A percentile compares a stretch with the other conserved stretches of the same genome.
These are phyloP conservation scores for Chorisops tibialis DNA, from an alignment of 2,888 invertebrate genomes.

Conservation along the genomic window DNA sequence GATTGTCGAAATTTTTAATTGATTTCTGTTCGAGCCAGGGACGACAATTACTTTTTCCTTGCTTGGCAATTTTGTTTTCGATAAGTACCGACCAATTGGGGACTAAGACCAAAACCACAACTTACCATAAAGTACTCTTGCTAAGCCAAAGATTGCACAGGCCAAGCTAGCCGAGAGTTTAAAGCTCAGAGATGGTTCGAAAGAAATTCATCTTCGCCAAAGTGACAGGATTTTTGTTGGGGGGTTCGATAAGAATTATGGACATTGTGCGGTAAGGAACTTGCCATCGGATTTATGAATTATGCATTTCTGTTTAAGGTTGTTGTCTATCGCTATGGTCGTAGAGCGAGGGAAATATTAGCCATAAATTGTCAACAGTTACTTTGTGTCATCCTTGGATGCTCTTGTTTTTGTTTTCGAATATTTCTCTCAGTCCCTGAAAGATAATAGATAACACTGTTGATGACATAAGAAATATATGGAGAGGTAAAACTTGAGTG, in stretches of 20 bases:
- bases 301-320: constrained; percentile 1
- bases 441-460: too few species aligned
- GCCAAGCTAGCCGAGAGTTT: too few species aligned
- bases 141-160: too few species aligned
- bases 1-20: too few species aligned
- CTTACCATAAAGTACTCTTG: too few species aligned
- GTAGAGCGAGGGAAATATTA: neutral
- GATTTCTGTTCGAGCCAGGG: too few species aligned
- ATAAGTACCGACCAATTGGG: too few species aligned
- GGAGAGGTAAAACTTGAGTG: too few species aligned
- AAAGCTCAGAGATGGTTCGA: constrained; percentile 1
- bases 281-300: constrained; percentile 13
- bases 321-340: neutral
- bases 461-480: too few species aligned
- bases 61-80: too few species aligned
- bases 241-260: constrained; percentile 19
- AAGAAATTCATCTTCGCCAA: constrained; percentile 12
- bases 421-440: neutral
- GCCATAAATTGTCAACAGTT: constrained; percentile 14
- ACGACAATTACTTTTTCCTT: too few species aligned
- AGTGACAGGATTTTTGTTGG: constrained; percentile 17
- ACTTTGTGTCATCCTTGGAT: neutral
- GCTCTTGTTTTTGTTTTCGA: neutral
- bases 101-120: too few species aligned
- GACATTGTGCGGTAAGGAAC: constrained; percentile 2